Evolutionary conservation across 2,113 vertebrate genomes (phyloP), one percentile per base, ranked within the genome.

Genomic region (Embiotoca jacksoni): DNA sequence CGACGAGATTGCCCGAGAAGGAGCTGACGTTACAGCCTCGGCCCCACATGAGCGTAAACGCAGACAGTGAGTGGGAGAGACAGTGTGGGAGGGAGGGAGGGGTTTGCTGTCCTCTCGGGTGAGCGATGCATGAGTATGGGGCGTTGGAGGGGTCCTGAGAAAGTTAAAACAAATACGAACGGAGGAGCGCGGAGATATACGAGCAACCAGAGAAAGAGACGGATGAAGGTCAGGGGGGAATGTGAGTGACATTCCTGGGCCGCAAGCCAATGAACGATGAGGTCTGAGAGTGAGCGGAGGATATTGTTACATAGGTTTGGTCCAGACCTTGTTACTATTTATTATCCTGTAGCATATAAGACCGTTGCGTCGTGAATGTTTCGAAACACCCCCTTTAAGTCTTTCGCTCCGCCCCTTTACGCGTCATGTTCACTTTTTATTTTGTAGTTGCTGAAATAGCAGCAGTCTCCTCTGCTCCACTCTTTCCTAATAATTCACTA

Each of bases 111-210:
- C 86, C 89, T 92, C 90, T 61, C 71, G 88, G 89, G 88, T 86
- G 70, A 36, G 63, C 75, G 75, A 87, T 83, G 76, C 88, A 61
- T 77, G 61, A 84, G 78, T 60, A n/a, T 84, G 78, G 23, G 82
- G 84, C 63, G 71, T 82, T 46, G 64, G 66, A 80, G 81, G 78
- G 88, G 89, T 90, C 90, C 82, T 91, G 91, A 92, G 90, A 93
- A 93, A 91, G 90, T 92, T 91, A 91, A 92, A 91, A 85, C 91
- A 94, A 92, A 92, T 92, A 92, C 54, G 75, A 89, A 75, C 1
- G 54, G 80, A 85, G 79, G 78, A 84, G 75, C 35, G 7, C 32
- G 16, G 71, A 91, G 82, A 90, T 85, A 85, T 83, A 84, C 58
- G 78, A 89, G 86, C 88, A 68, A 85, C 60, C 53, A 15, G 80